These are phyloP conservation scores for Psococerastis gibbosa DNA, from an alignment of 2,888 invertebrate species.

Conservation along the genomic window DNA sequence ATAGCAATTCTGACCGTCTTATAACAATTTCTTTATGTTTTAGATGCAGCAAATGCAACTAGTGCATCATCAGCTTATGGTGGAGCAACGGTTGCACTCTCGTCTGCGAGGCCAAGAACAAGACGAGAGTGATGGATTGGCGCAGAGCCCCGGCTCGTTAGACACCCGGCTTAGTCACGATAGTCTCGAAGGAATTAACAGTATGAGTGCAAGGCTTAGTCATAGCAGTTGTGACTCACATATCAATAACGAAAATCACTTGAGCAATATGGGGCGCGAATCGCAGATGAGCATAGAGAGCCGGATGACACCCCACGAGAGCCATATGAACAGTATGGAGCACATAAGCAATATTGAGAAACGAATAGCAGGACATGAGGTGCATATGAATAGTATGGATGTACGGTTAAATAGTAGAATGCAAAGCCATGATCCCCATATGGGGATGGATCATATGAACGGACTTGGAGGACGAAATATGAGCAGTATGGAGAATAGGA, in stretches of 20 bases:
- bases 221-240: background rate
- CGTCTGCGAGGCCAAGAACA: conserved; percentile 20
- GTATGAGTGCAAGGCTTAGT: background rate
- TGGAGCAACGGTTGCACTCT: conserved; percentile 22
- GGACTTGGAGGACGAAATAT: background rate
- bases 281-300: background rate
- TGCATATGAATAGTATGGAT: conserved; percentile 4
- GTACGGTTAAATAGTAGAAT: background rate
- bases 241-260: conserved; percentile 4
- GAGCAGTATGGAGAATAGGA: conserved; percentile 4
- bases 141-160: conserved; percentile 15
- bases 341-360: conserved; percentile 3
- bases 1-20: no score
- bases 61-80: conserved; percentile 11
- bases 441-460: conserved; percentile 2
- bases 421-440: background rate
- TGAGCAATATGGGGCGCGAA: conserved; percentile 5
- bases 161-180: conserved; percentile 4
- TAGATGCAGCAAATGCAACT: conserved; percentile 13
- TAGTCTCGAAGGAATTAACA: background rate
- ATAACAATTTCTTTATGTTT: conserved; percentile 3
- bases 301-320: conserved; percentile 2
- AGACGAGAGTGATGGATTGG: conserved; percentile 18
- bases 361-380: conserved; percentile 3
- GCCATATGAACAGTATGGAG: conserved; percentile 1